A percentile compares a stretch with the other conserved stretches of the same genome.
phyloP scores from a whole-genome alignment of 1,140 invertebrate genomes.

The Lepidurus couesii region DNA sequence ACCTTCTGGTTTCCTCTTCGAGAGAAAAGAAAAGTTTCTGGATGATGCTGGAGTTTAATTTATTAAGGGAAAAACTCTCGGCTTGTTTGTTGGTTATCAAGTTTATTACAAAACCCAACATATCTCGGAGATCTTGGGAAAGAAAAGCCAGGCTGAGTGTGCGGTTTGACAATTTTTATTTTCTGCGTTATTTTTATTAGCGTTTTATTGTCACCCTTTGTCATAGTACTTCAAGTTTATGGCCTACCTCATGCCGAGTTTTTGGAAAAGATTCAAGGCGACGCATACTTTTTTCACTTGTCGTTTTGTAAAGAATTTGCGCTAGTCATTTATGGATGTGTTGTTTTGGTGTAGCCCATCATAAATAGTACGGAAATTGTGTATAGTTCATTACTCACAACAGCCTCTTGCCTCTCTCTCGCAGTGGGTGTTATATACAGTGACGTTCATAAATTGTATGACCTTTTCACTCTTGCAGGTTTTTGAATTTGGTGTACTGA shows the following conservation, averaged over 20 bases:
- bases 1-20: background rate
- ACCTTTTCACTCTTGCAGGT: background rate
- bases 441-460: background rate
- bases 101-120: background rate
- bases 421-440: conserved; percentile 13
- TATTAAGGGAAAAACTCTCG: background rate
- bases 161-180: background rate
- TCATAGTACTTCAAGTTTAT: background rate
- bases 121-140: conserved; percentile 5
- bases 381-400: conserved; percentile 1
- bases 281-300: background rate
- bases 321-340: conserved; percentile 22
- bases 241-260: conserved; percentile 20
- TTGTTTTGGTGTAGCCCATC: conserved; percentile 19
- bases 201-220: conserved; percentile 19
- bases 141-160: background rate
- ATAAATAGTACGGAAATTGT: conserved; percentile 22
- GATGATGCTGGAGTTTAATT: background rate
- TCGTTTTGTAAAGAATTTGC: conserved; percentile 12
- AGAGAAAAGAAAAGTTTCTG: background rate
- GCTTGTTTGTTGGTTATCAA: conserved; percentile 19
- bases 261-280: background rate
- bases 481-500: background rate
- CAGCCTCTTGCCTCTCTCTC: background rate
- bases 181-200: conserved; percentile 10